These are phyloP conservation scores for Oreamnos americanus DNA, from an alignment of 2,113 vertebrate species.

Conservation along the genomic window DNA sequence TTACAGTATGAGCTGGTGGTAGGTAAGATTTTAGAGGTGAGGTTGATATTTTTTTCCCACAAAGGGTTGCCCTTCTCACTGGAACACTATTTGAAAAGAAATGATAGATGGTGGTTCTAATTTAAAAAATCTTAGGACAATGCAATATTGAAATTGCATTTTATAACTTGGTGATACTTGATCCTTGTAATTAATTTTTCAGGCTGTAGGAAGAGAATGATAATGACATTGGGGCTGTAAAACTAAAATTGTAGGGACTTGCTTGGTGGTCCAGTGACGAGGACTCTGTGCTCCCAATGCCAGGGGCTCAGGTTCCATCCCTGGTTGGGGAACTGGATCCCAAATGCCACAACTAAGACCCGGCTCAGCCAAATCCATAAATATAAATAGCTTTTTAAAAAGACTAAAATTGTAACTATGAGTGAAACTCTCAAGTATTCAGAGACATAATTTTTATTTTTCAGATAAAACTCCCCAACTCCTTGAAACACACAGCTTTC, in stretches of 20 bases:
- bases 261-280: neutral
- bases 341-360: neutral
- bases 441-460: constrained; percentile 31
- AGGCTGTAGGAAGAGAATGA: neutral
- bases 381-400: neutral
- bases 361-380: neutral
- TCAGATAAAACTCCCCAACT: neutral
- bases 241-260: neutral
- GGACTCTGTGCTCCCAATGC: neutral
- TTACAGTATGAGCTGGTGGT: neutral
- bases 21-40: neutral
- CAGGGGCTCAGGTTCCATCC: neutral
- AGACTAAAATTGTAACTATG: neutral
- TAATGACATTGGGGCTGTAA: neutral
- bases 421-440: neutral
- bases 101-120: neutral
- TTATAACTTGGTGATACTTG: neutral
- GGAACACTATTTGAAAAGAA: neutral
- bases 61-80: neutral
- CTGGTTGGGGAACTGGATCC: neutral
- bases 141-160: neutral
- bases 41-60: neutral
- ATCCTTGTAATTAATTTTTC: neutral
- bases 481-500: neutral
- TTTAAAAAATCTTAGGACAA: neutral